Evolutionary conservation across 2,888 invertebrate genomes (phyloP), one percentile per base, ranked within the genome.

Genomic region (Amblyjoppa proteus): DNA sequence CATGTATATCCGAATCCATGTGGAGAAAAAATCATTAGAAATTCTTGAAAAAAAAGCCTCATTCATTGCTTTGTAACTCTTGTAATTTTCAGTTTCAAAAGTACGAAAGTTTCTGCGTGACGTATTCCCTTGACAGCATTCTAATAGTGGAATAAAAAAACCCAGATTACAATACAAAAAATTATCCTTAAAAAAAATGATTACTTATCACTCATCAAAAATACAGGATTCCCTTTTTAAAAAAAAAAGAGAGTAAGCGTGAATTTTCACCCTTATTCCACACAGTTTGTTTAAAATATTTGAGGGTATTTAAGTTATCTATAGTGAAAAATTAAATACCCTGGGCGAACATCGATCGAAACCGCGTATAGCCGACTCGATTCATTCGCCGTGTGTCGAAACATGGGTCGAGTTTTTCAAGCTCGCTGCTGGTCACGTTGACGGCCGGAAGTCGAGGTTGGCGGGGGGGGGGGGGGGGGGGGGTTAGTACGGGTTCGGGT

Each of bases 381-480:
- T 68, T 68, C 38, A 68, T 68, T 68, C 68, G 45, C 9, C 68
- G n/a, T 41, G 68, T 20, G 41, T 9, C 41, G 68, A 68, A 31
- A 41, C 68, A 41, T 3, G 16, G 20, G 68, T 68, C 41, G 5
- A 41, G 13, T 68, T 66, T 68, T 41, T 41, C 6, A 38, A 68
- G 38, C 25, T 9, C 41, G 41, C 68, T 25, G 9, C 68, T 31
- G 45, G 68, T 41, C 68, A 68, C 41, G 25, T 41, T 68, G 68
- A 68, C 68, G 11, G 41, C 20, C 68, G 41, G 68, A 68, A 68
- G 68, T 68, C 2, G 68, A 11, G 20, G 41, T 20, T 9, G 20
- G 2, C 25, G 9, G 61, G 61, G 11, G 2, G n/a, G n/a, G n/a
- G n/a, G 20, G 2, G 25, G 9, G 61, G 61, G 11, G 2, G 1